Evolutionary conservation across 2,888 invertebrate species (phyloP).

Genomic region (Argyresthia albistria): DNA sequence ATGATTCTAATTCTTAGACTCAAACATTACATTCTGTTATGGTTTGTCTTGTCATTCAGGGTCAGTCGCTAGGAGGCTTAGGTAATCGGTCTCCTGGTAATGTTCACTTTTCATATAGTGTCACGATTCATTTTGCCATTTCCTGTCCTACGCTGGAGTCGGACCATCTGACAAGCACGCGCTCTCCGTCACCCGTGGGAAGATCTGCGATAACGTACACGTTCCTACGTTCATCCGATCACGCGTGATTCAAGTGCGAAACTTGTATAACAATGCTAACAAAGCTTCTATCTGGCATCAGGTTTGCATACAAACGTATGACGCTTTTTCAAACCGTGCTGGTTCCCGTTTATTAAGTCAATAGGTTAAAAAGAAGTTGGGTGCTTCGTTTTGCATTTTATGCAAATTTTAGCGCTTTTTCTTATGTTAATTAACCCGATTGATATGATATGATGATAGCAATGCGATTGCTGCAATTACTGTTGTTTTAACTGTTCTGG

Average conservation of each 20-base stretch:
- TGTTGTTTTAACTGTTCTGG: background rate
- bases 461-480: constrained; percentile 2
- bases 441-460: background rate
- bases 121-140: constrained; percentile 1
- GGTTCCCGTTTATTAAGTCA: constrained; percentile 13
- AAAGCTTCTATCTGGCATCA: constrained; percentile 17
- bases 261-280: constrained; percentile 38
- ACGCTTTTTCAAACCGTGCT: constrained; percentile 8
- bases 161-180: background rate
- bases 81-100: too few relatives aligned
- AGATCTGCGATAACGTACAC: constrained; percentile 45
- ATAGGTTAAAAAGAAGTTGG: constrained; percentile 7
- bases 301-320: constrained; percentile 14
- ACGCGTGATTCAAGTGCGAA: constrained; percentile 63
- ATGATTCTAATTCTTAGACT: too few relatives aligned
- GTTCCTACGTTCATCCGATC: constrained; percentile 60
- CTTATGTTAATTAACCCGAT: constrained; percentile 9
- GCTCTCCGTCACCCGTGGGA: constrained; percentile 28
- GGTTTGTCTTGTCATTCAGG: too few relatives aligned
- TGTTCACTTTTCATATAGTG: background rate
- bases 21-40: too few relatives aligned
- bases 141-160: background rate
- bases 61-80: too few relatives aligned
- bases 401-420: constrained; percentile 7
- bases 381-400: constrained; percentile 9